Evolutionary conservation across 92 coral and sea anemone species (phyloP), one percentile per base, ranked within the genome.

Genomic region (Bergia sp.): DNA sequence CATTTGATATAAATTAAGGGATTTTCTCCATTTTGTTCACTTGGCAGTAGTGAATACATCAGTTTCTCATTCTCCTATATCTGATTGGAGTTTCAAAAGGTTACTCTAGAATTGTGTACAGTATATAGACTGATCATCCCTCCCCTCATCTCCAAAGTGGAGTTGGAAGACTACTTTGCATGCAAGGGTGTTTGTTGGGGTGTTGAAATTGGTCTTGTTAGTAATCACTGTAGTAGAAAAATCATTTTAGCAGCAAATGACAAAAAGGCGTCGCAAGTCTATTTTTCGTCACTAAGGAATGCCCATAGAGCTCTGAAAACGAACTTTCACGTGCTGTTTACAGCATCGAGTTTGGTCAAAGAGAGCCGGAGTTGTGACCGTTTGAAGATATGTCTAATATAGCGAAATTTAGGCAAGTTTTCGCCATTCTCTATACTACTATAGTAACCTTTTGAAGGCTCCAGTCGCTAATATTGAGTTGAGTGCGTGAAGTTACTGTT

Each of bases 391-490:
- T 57, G 57, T 77, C 80, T 76, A 41, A 13, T 43, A 43, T 37
- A 77, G 81, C 61, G 64, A 43, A 77, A 78, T 45, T 78, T 65
- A 47, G 82, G 58, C 81, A 40, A 1, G 81, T 77, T 77, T 77
- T 73, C 78, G 78, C 78, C 78, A 73, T 73, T 73, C 78, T 73
- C n/a, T n/a, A n/a, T n/a, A n/a, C n/a, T n/a, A n/a, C 69, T 61
- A 61, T 2, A 61, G 69, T 12, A n/a, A n/a, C n/a, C n/a, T n/a
- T n/a, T n/a, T n/a, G n/a, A n/a, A n/a, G n/a, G n/a, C n/a, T n/a
- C n/a, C n/a, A n/a, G n/a, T n/a, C n/a, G n/a, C n/a, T n/a, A n/a
- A n/a, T n/a, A n/a, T n/a, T n/a, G n/a, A n/a, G n/a, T n/a, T n/a
- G n/a, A n/a, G n/a, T n/a, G n/a, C n/a, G n/a, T n/a, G n/a, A n/a